Percentiles rank a stretch among this genome's conserved stretches.
These are phyloP conservation scores for Pelvicachromis taeniatus DNA, from an alignment of 2,113 vertebrate genomes.

Conservation along the genomic window DNA sequence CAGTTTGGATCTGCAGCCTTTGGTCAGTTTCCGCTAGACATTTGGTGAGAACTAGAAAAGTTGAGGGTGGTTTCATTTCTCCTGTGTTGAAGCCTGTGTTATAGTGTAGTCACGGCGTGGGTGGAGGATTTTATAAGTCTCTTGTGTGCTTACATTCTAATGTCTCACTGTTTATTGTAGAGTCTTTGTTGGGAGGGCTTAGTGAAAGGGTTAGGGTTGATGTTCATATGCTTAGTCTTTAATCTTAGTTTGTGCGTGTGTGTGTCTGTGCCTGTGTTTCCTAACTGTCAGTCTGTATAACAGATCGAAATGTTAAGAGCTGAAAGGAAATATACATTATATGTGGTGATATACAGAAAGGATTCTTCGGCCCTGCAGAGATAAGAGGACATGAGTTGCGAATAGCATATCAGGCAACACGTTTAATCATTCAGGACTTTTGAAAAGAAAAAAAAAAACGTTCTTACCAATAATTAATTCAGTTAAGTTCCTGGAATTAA, in stretches of 20 bases:
- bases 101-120: background rate
- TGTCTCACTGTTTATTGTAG: background rate
- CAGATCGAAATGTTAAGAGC: background rate
- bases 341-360: background rate
- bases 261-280: background rate
- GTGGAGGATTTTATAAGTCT: background rate
- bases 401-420: background rate
- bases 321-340: background rate
- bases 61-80: background rate
- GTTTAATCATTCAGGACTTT: background rate
- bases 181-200: slow-evolving; percentile 10
- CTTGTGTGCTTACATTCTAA: slow-evolving; percentile 11
- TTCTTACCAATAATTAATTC: background rate
- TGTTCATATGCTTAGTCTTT: slow-evolving; percentile 5
- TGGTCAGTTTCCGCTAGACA: background rate
- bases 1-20: background rate
- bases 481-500: background rate
- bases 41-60: background rate
- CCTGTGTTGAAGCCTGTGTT: background rate
- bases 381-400: background rate
- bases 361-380: background rate
- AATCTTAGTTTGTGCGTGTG: background rate
- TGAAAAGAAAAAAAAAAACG: background rate
- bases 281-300: background rate
- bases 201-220: background rate